Percentiles rank a stretch among this genome's conserved stretches.
phyloP scores from a whole-genome alignment of 2,888 invertebrate genomes.

The Terebella lapidaria region DNA sequence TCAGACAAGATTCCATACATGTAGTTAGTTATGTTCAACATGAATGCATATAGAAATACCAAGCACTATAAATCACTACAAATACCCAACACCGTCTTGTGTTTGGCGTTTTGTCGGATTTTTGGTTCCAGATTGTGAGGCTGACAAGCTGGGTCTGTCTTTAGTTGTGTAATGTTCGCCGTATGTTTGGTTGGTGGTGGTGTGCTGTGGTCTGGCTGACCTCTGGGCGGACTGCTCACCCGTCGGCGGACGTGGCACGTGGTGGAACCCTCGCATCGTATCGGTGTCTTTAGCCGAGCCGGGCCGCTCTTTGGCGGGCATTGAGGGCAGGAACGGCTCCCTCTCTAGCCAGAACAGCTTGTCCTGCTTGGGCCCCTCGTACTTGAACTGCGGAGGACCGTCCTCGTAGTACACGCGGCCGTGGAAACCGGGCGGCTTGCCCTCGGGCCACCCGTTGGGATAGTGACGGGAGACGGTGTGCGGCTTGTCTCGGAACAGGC shows the following conservation, averaged over 20 bases:
- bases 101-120: slow-evolving; percentile 1
- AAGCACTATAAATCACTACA: too few species aligned
- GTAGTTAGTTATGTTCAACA: too few species aligned
- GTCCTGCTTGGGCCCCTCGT: slow-evolving; percentile 19
- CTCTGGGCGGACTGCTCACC: neutral
- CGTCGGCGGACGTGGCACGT: neutral
- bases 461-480: slow-evolving; percentile 19
- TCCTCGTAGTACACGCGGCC: slow-evolving; percentile 22
- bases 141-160: too few species aligned
- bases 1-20: too few species aligned
- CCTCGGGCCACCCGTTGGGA: slow-evolving; percentile 13
- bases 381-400: slow-evolving; percentile 21
- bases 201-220: too few species aligned
- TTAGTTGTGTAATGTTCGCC: too few species aligned
- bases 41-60: too few species aligned
- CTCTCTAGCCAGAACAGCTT: slow-evolving; percentile 18
- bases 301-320: neutral
- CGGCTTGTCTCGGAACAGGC: slow-evolving; percentile 20
- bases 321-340: slow-evolving; percentile 13
- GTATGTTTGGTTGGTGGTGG: neutral
- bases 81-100: slow-evolving; percentile 8
- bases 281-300: neutral
- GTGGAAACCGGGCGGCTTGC: slow-evolving; percentile 20
- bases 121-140: neutral
- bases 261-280: neutral